phyloP scores from a whole-genome alignment of 2,888 invertebrate species.

The Torymus tubicola region DNA sequence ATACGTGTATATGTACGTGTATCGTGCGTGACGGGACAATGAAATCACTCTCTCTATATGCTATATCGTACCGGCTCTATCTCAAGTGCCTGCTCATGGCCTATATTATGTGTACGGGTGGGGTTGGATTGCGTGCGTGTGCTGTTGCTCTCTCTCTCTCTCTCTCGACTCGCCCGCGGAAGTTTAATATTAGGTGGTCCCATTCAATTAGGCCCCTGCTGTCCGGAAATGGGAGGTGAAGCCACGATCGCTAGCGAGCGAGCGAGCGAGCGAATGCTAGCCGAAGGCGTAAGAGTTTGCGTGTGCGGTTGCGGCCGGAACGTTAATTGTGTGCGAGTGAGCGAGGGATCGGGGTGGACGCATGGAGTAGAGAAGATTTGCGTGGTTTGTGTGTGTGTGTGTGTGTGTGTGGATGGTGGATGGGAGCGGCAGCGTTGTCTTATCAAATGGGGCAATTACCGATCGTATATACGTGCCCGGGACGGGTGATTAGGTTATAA shows the following conservation, averaged over 20 bases:
- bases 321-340: not conserved
- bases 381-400: too few species aligned
- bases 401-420: too few species aligned
- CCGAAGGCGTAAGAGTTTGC: constrained; percentile 21
- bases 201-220: constrained; percentile 61
- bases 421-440: too few species aligned
- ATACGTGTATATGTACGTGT: not conserved
- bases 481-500: not conserved
- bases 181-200: constrained; percentile 62
- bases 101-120: not conserved
- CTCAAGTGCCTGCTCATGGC: constrained; percentile 3
- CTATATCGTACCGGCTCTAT: not conserved
- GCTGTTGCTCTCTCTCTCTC: not conserved
- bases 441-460: not conserved
- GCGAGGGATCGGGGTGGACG: not conserved
- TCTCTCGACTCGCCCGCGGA: constrained; percentile 52
- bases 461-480: not conserved
- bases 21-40: constrained; percentile 47
- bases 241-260: constrained; percentile 2
- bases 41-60: constrained; percentile 22
- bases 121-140: not conserved
- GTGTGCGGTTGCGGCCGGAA: too few species aligned
- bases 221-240: constrained; percentile 62
- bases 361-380: too few species aligned
- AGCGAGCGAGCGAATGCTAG: too few species aligned